These are phyloP conservation scores for Apeira syringaria DNA, from an alignment of 2,888 invertebrate species.

Conservation along the genomic window DNA sequence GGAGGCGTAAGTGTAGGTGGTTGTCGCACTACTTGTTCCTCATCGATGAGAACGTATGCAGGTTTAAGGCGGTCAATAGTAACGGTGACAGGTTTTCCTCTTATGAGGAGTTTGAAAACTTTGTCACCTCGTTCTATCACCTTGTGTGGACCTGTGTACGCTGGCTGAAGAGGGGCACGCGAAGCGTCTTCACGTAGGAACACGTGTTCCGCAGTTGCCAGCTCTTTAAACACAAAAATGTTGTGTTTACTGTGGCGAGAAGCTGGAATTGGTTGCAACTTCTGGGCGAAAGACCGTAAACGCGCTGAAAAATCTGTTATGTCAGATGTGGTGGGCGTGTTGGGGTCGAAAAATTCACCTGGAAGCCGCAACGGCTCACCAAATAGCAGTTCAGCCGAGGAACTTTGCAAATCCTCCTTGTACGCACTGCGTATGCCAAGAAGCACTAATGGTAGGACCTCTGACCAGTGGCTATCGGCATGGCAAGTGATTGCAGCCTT, in stretches of 20 bases:
- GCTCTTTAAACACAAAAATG: conserved; percentile 36
- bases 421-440: conserved; percentile 18
- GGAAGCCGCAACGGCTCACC: conserved; percentile 11
- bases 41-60: not conserved
- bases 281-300: conserved; percentile 14
- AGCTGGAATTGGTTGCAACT: conserved; percentile 26
- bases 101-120: not conserved
- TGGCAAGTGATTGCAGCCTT: conserved; percentile 25
- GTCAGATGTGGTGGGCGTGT: conserved; percentile 9
- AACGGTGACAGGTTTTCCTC: conserved; percentile 2
- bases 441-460: conserved; percentile 13
- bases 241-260: conserved; percentile 22
- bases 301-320: conserved; percentile 18
- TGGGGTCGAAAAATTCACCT: conserved; percentile 13
- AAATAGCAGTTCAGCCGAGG: conserved; percentile 16
- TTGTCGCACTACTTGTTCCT: no score
- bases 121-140: not conserved
- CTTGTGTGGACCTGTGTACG: conserved; percentile 1
- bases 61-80: conserved; percentile 8
- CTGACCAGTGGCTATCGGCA: conserved; percentile 9
- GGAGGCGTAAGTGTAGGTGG: no score
- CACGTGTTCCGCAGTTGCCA: conserved; percentile 27
- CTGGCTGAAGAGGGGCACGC: not conserved
- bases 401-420: conserved; percentile 18
- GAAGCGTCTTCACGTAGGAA: conserved; percentile 21